A percentile compares a stretch with the other conserved stretches of the same genome.
phyloP scores from a whole-genome alignment of 2,113 vertebrate genomes.

The Nibea coibor region DNA sequence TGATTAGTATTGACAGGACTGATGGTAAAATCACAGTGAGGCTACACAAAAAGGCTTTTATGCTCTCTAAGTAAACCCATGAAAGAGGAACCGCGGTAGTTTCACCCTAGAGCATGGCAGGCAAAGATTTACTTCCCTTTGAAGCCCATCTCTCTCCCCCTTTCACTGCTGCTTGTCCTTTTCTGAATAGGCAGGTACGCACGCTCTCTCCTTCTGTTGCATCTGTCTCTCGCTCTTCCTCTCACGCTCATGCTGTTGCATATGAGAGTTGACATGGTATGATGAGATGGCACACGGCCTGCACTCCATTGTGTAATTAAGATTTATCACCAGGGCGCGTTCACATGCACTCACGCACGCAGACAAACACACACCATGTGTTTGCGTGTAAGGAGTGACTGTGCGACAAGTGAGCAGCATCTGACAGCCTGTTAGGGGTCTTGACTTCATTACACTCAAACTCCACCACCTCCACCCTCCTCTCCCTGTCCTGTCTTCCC shows the following conservation, averaged over 20 bases:
- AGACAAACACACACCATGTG: constrained; percentile 31
- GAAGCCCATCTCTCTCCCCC: neutral
- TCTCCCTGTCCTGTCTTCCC: constrained; percentile 7
- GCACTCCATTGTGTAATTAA: constrained; percentile 74
- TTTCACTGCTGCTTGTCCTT: neutral
- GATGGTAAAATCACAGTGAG: constrained; percentile 4
- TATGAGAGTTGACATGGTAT: constrained; percentile 70
- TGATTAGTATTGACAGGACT: constrained; percentile 36
- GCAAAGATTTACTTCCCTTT: constrained; percentile 1
- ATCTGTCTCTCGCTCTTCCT: constrained; percentile 17
- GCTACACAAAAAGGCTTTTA: constrained; percentile 2
- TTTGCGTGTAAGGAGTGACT: constrained; percentile 7
- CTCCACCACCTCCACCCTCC: constrained; percentile 32
- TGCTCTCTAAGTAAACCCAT: neutral
- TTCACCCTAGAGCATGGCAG: neutral
- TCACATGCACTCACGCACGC: neutral
- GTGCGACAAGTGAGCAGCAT: constrained; percentile 58
- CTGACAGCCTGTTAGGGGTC: constrained; percentile 70
- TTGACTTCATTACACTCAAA: constrained; percentile 69
- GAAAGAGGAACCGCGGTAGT: neutral
- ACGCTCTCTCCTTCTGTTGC: neutral
- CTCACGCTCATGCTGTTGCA: constrained; percentile 31
- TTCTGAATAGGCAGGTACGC: neutral
- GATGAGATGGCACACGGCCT: constrained; percentile 72
- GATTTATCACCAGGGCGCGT: constrained; percentile 59